These are phyloP conservation scores for Lepeophtheirus nordmannii DNA, from an alignment of 2,888 invertebrate species.

Conservation along the genomic window DNA sequence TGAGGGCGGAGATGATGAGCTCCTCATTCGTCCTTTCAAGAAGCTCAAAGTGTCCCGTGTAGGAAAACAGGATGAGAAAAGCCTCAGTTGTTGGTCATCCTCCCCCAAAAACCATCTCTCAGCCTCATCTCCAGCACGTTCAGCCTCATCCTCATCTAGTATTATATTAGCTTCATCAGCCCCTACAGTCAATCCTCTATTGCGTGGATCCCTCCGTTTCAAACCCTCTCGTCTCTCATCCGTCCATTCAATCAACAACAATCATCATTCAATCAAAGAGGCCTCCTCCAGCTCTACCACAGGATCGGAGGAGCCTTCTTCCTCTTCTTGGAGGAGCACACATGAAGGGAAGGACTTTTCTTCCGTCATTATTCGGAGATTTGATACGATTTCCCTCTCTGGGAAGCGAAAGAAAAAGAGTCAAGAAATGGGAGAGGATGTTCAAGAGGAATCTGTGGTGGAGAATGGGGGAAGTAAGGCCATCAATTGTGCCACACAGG, in stretches of 20 bases:
- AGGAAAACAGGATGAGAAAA: not conserved
- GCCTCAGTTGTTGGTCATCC: not conserved
- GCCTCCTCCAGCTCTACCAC: not conserved
- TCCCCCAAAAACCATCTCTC: not conserved
- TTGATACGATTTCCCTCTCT: slow-evolving; percentile 3
- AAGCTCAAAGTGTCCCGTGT: not conserved
- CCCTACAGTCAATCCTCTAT: not conserved
- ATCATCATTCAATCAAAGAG: no score
- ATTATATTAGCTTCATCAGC: not conserved
- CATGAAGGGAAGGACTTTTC: not conserved
- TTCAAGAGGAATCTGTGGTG: not conserved
- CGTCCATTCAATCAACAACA: not conserved
- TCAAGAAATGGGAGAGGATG: not conserved
- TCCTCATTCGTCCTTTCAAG: slow-evolving; percentile 2
- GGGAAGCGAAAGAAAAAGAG: not conserved
- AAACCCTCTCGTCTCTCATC: not conserved
- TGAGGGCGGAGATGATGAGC: not conserved
- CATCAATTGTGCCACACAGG: not conserved
- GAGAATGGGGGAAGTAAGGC: not conserved
- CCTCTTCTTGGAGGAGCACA: not conserved
- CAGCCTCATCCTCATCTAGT: not conserved
- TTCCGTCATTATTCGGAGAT: not conserved
- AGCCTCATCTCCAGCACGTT: not conserved
- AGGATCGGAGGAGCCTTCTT: not conserved
- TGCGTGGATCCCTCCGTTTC: not conserved